Base-by-base conservation (phyloP, 2,797 vertebrate genomes). In the Chelon labrosus region DNA sequence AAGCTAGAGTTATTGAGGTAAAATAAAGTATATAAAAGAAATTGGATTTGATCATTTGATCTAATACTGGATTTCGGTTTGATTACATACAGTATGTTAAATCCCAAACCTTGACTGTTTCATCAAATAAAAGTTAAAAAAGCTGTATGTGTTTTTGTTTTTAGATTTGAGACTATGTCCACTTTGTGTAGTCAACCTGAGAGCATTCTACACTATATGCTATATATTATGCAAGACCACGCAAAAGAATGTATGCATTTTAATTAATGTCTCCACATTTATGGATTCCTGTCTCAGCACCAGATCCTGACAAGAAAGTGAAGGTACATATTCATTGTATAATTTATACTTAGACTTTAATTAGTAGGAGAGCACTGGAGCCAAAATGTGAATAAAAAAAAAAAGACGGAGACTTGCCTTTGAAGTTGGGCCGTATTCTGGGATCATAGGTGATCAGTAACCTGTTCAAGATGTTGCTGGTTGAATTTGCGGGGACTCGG, bases 381-480 rank as follows among this genome's bases (percentile, higher is more conserved):
- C 66, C 69, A 49, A 84, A 77, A 84, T 55, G 70, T 68, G 59
- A 77, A 72, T 85, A 83, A 63, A 51, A 25, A 70, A 79, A 82
- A 80, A 57, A 71, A 81, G 58, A 82, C 70, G 51, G 55, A 66
- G 56, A 81, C 96, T 88, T 86, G 96, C 98, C 97, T 98, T 99
- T 99, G 93, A 99, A 99, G 95, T 99, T 99, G 72, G 98, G 98
- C 75, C 98, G 95, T 91, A 99, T 99, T 93, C 98, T 95, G 57
- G 98, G 97, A 90, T 99, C 98, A 67, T 99, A 99, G 91, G 73
- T 97, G 91, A 99, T 89, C 91, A 99, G 93, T 72, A 99, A 94
- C 76, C 96, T 96, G 89, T 99, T 99, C 90, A 99, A 93, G 91
- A 99, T 98, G 93, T 98, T 99, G 89, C 98, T 99, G 50, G 97